Percentiles rank a stretch among this genome's conserved stretches.
These are phyloP conservation scores for Geococcyx californianus DNA, from an alignment of 2,113 vertebrate species.

Conservation along the genomic window DNA sequence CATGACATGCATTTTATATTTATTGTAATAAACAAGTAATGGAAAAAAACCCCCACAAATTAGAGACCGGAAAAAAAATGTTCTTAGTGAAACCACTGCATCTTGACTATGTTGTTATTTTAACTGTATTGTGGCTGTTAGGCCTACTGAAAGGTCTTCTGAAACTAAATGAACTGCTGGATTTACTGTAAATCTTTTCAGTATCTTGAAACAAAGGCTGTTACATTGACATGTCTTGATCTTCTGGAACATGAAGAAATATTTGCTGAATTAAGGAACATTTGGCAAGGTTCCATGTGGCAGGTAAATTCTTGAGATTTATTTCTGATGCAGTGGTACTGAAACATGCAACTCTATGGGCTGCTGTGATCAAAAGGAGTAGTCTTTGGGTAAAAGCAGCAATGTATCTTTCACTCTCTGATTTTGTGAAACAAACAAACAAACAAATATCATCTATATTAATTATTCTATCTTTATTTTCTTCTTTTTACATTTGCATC, in stretches of 20 bases:
- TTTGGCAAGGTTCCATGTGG: background rate
- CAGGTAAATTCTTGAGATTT: background rate
- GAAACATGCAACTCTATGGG: background rate
- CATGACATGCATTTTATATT: background rate
- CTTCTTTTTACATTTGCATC: background rate
- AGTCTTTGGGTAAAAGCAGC: background rate
- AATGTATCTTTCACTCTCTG: background rate
- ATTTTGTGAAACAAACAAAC: background rate
- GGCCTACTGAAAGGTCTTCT: background rate
- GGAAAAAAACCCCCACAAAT: background rate
- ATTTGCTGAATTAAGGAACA: background rate
- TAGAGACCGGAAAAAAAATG: background rate
- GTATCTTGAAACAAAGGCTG: background rate
- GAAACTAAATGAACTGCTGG: background rate
- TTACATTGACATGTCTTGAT: background rate
- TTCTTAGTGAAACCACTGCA: background rate
- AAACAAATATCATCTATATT: fast-evolving
- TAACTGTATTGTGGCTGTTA: background rate
- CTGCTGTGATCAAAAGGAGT: background rate
- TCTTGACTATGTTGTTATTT: background rate
- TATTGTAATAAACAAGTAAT: background rate
- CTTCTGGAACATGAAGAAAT: background rate
- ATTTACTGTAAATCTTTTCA: background rate
- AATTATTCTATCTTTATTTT: background rate
- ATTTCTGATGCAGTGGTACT: background rate